A percentile compares a stretch with the other conserved stretches of the same genome.
phyloP scores from a whole-genome alignment of 2,797 vertebrate species.

The Crenuchus spilurus region DNA sequence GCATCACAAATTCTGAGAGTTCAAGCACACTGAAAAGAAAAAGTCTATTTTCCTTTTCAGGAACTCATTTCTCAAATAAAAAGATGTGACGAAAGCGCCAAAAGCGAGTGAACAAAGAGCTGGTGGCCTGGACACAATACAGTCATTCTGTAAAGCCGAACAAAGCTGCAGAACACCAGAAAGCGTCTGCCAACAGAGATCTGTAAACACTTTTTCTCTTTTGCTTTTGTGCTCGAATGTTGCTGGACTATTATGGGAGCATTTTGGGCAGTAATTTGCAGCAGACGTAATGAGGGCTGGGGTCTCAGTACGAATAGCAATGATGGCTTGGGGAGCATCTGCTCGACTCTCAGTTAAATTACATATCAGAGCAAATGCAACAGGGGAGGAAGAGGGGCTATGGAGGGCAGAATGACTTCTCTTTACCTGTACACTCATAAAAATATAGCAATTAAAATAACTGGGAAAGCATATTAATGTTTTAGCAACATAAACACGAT shows the following conservation, averaged over 20 bases:
- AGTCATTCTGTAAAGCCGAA: conserved; percentile 1
- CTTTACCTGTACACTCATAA: conserved; percentile 15
- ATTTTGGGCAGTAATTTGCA: conserved; percentile 60
- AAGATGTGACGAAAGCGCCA: background rate
- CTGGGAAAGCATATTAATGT: conserved; percentile 26
- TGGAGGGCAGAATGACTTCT: conserved; percentile 28
- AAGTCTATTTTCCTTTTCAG: background rate
- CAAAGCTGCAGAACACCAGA: background rate
- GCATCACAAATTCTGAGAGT: background rate
- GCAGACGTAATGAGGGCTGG: conserved; percentile 63
- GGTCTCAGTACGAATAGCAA: conserved; percentile 61
- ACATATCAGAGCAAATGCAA: conserved; percentile 32
- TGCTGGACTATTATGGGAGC: conserved; percentile 19
- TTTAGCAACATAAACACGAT: conserved; percentile 14
- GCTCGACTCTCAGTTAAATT: conserved; percentile 59
- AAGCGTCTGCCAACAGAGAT: conserved; percentile 26
- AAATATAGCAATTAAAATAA: conserved; percentile 40
- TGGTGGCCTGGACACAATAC: background rate
- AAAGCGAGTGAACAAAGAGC: background rate
- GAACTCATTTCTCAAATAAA: background rate
- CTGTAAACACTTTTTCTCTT: conserved; percentile 21
- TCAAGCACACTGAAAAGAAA: background rate
- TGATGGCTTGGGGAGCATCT: conserved; percentile 60
- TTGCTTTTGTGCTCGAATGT: conserved; percentile 24
- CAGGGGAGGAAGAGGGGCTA: conserved; percentile 26